Evolutionary conservation across 2,113 vertebrate species (phyloP), one percentile per base, ranked within the genome.

Genomic region (Strix uralensis): DNA sequence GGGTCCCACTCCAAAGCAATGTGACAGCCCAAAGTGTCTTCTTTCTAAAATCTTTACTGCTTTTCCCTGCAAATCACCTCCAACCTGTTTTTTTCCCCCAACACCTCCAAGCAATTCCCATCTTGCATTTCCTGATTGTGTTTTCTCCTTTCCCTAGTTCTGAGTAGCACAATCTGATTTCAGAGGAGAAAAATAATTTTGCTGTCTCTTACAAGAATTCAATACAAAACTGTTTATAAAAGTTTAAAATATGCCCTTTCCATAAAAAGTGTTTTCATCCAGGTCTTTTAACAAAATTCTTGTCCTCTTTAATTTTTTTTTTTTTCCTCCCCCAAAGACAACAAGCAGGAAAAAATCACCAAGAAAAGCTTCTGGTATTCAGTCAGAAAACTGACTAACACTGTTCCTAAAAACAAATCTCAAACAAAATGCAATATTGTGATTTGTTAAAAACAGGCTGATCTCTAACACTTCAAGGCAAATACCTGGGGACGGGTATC

Each of bases 41-140:
- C 52, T 57, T 86, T 34, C 17, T 46, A 38, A 90, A 78, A 74
- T 9, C 17, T 47, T 78, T 11, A 62, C 6, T 1, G 0, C 10
- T 81, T 10, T 58, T 62, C 34, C 25, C 36, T 40, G 51, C 0
- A 3, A 58, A 66, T 44, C 34, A 57, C 21, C 34, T 88, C 42
- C 81, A 59, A 10, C 3, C n/a, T 69, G 16, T 15, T 51, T 71
- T 36, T 1, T 0, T 2, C 20, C 14, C 2, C 26, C 38, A 54
- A 26, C 0, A 10, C 8, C 0, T 0, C 13, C 3, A n/a, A 65
- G 21, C 20, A 80, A 42, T 11, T 47, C 22, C 26, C 7, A 94
- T 69, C 44, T 92, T 32, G 71, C 30, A 23, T 17, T 80, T 51
- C 23, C 62, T 6, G 10, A 15, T 47, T 72, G 9, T 4, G 21